Percentiles rank a stretch among this genome's conserved stretches.
Conservation (phyloP, 2,113 vertebrate genomes). For the Oriolus oriolus region DNA sequence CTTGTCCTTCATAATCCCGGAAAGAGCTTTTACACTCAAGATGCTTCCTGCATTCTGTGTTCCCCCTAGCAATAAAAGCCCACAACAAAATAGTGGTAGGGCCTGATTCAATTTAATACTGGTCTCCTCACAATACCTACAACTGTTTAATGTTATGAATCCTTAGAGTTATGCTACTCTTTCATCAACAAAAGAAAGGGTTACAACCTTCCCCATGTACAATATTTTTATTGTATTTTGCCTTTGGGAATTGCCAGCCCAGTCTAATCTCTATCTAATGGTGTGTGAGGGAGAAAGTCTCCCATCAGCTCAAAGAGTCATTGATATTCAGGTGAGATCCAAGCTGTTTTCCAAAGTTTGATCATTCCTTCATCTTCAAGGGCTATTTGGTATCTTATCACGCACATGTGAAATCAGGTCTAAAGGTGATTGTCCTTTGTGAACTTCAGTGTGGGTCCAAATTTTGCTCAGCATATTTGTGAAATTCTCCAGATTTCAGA, state of each 20-base stretch:
- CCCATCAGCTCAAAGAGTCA: constrained; percentile 42
- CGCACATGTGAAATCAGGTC: neutral
- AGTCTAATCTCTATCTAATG: constrained; percentile 48
- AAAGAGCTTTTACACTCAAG: constrained; percentile 42
- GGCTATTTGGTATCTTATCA: neutral
- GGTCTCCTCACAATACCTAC: constrained; percentile 33
- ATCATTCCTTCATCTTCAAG: constrained; percentile 1
- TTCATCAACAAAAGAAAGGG: constrained; percentile 53
- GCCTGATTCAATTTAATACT: constrained; percentile 49
- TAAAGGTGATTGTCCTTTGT: neutral
- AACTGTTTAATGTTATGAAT: constrained; percentile 59
- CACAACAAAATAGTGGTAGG: constrained; percentile 12
- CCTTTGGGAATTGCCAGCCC: constrained; percentile 50
- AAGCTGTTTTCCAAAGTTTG: constrained; percentile 46
- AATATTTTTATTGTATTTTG: constrained; percentile 61
- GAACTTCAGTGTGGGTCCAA: neutral
- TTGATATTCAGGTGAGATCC: constrained; percentile 53
- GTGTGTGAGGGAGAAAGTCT: constrained; percentile 14
- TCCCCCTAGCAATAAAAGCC: constrained; percentile 37
- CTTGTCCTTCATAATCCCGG: constrained; percentile 57
- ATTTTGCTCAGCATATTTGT: neutral
- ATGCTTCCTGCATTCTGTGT: neutral
- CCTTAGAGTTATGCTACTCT: constrained; percentile 53
- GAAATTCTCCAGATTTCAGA: neutral
- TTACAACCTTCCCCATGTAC: constrained; percentile 49